Evolutionary conservation across 2,888 invertebrate genomes (phyloP).

Genomic region (Dione juno): DNA sequence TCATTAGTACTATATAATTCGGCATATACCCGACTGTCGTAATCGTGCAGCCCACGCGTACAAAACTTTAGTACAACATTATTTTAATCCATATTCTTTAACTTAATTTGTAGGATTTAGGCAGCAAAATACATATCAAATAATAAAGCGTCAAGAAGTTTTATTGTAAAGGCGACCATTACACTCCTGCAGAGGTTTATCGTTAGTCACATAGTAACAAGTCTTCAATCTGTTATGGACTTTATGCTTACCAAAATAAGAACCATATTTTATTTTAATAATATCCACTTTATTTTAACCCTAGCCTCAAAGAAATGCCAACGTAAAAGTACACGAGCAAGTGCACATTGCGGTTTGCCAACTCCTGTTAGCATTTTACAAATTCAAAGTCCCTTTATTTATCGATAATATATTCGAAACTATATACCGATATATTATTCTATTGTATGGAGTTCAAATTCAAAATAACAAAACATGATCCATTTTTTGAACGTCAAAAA

Average conservation of each 20-base stretch:
- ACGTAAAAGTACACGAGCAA: constrained; percentile 31
- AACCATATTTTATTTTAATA: constrained; percentile 11
- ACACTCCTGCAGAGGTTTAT: constrained; percentile 34
- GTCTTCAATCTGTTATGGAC: constrained; percentile 5
- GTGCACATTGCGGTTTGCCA: constrained; percentile 30
- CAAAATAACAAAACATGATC: too few species aligned
- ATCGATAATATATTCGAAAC: constrained; percentile 32
- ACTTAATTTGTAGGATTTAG: constrained; percentile 9
- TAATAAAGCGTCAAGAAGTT: constrained; percentile 29
- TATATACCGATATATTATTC: constrained; percentile 33
- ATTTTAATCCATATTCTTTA: neutral
- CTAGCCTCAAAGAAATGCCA: constrained; percentile 37
- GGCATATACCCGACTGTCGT: too few species aligned
- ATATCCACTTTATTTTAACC: constrained; percentile 32
- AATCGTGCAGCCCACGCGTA: too few species aligned
- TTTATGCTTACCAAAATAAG: constrained; percentile 4
- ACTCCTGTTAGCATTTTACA: constrained; percentile 30
- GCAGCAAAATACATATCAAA: constrained; percentile 8
- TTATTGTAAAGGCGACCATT: constrained; percentile 30
- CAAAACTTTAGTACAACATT: neutral
- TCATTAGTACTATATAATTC: too few species aligned
- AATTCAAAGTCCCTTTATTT: constrained; percentile 35
- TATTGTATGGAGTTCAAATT: too few species aligned
- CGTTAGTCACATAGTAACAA: constrained; percentile 22
- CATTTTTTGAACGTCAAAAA: too few species aligned